phyloP scores from a whole-genome alignment of 2,113 vertebrate genomes.

The Thymallus thymallus region DNA sequence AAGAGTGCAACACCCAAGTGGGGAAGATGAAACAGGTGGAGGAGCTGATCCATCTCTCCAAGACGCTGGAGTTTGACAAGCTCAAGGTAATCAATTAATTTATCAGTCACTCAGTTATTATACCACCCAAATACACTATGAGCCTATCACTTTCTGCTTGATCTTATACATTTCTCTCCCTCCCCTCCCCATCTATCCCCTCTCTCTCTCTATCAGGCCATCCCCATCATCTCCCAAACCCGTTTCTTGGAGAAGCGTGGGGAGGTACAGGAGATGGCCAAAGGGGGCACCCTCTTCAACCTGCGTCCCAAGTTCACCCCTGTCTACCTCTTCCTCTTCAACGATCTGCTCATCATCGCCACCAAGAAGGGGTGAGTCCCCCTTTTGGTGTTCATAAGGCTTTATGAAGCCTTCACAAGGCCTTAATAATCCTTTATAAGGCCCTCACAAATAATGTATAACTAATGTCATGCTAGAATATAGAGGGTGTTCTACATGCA shows the following conservation, averaged over 20 bases:
- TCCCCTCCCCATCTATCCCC: background rate
- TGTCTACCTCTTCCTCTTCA: constrained; percentile 86
- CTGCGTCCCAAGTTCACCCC: constrained; percentile 76
- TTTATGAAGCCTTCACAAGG: background rate
- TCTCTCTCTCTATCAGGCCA: constrained; percentile 57
- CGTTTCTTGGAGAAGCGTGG: constrained; percentile 83
- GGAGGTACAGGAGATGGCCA: constrained; percentile 82
- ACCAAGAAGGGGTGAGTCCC: constrained; percentile 78
- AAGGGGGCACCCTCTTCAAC: constrained; percentile 77
- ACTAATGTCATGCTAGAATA: background rate
- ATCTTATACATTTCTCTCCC: too few species aligned
- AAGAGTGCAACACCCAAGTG: constrained; percentile 83
- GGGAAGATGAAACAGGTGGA: constrained; percentile 88
- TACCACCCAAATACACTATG: too few species aligned
- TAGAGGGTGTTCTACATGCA: constrained; percentile 29
- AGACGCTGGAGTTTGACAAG: constrained; percentile 84
- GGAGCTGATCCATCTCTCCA: constrained; percentile 80
- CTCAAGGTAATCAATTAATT: constrained; percentile 74
- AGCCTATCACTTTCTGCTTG: background rate
- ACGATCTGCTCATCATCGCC: constrained; percentile 84
- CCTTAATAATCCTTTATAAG: too few species aligned
- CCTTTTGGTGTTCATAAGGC: background rate
- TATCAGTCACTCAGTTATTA: background rate
- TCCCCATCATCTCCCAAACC: constrained; percentile 84
- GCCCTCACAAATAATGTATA: too few species aligned